Evolutionary conservation across 1,140 invertebrate genomes (phyloP).

Genomic region (Agrilus planipennis): DNA sequence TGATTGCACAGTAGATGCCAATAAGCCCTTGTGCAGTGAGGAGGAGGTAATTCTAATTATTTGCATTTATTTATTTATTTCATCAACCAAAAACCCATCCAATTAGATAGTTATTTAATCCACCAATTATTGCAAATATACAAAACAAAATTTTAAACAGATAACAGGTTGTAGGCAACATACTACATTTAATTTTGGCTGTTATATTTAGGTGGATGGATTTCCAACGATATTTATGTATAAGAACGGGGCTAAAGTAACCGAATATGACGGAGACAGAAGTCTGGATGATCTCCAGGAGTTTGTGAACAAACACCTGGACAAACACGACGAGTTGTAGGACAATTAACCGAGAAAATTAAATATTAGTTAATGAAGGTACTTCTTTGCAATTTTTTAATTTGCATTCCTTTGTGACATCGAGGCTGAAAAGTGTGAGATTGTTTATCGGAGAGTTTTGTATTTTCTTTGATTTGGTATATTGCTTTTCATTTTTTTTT

Average conservation of each 20-base stretch:
- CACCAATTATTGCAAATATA: neutral
- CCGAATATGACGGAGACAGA: slow-evolving; percentile 60
- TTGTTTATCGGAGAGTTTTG: too few relatives aligned
- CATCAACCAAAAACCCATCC: neutral
- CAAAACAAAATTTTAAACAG: slow-evolving; percentile 8
- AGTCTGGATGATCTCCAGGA: slow-evolving; percentile 52
- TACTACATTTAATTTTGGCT: too few relatives aligned
- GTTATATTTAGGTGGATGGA: slow-evolving; percentile 44
- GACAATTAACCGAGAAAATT: too few relatives aligned
- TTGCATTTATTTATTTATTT: slow-evolving; percentile 4
- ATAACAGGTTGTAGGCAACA: too few relatives aligned
- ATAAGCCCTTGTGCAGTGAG: slow-evolving; percentile 51
- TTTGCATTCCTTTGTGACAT: too few relatives aligned
- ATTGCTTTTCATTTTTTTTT: too few relatives aligned
- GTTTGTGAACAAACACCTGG: slow-evolving; percentile 45
- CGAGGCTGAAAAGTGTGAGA: too few relatives aligned
- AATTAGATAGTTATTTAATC: neutral
- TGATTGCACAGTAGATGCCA: slow-evolving; percentile 51
- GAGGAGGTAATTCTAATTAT: slow-evolving; percentile 40
- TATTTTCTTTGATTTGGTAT: too few relatives aligned
- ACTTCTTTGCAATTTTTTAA: too few relatives aligned
- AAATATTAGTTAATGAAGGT: too few relatives aligned
- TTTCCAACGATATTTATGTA: slow-evolving; percentile 59
- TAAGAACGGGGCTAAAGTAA: slow-evolving; percentile 50
- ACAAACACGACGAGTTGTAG: slow-evolving; percentile 48